Percentiles rank a stretch among this genome's conserved stretches.
Conservation (phyloP, 2,888 invertebrate species). For the Ligdia adustata region DNA sequence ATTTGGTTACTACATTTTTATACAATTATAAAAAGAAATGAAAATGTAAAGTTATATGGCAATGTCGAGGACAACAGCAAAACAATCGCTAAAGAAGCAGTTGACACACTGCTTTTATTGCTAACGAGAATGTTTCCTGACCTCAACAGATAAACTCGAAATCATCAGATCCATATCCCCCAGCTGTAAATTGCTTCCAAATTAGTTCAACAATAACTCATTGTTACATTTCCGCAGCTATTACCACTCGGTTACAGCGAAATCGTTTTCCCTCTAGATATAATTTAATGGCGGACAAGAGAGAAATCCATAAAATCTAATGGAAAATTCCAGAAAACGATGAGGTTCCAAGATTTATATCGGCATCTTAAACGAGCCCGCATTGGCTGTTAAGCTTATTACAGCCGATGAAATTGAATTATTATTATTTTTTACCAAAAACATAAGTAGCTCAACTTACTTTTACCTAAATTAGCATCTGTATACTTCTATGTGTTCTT, state of each 20-base stretch:
- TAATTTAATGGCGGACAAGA: conserved; percentile 78
- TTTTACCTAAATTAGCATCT: too few relatives aligned
- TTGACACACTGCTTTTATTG: background rate
- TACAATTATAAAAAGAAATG: too few relatives aligned
- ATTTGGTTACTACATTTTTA: too few relatives aligned
- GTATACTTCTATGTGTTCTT: too few relatives aligned
- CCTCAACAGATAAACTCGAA: background rate
- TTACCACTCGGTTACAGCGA: conserved; percentile 36
- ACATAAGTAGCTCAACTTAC: conserved; percentile 32
- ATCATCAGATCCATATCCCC: conserved; percentile 9
- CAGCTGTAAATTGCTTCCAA: conserved; percentile 29
- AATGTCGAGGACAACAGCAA: too few relatives aligned
- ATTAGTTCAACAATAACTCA: conserved; percentile 21
- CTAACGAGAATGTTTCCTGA: background rate
- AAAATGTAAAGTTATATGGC: too few relatives aligned
- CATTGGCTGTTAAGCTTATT: conserved; percentile 47
- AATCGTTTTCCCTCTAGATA: conserved; percentile 62
- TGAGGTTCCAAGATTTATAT: conserved; percentile 76
- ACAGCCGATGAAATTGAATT: conserved; percentile 47
- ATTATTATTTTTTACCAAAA: conserved; percentile 25
- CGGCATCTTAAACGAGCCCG: conserved; percentile 53
- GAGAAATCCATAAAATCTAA: conserved; percentile 79
- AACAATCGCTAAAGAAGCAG: too few relatives aligned
- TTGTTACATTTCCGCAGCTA: conserved; percentile 27
- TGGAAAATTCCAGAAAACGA: conserved; percentile 72